Evolutionary conservation across 2,797 vertebrate genomes (phyloP).

Genomic region (Ctenosaura bakeri): DNA sequence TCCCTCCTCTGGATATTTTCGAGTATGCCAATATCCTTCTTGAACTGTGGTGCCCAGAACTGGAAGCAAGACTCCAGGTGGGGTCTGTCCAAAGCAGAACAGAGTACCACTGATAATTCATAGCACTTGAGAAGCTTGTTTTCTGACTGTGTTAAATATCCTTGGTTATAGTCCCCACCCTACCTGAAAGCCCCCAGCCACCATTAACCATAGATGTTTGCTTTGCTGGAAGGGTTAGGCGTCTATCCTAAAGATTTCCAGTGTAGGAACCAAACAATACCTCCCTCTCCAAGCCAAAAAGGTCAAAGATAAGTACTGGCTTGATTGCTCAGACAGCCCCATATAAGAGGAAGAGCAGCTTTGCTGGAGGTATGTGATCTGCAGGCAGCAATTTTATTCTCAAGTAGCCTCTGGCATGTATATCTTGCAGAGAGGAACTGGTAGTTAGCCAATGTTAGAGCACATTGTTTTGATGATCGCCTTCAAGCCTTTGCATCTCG

Average conservation of each 20-base stretch:
- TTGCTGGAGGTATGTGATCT: not conserved
- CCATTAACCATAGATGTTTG: not conserved
- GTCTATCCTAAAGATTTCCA: not conserved
- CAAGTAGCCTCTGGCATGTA: not conserved
- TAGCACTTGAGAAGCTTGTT: too few relatives aligned
- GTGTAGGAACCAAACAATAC: not conserved
- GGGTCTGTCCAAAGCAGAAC: too few relatives aligned
- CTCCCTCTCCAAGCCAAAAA: not conserved
- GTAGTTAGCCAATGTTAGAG: slow-evolving; percentile 7
- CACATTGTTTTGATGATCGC: not conserved
- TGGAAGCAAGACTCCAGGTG: too few relatives aligned
- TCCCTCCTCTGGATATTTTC: too few relatives aligned
- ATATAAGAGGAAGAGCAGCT: not conserved
- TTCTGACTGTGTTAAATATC: too few relatives aligned
- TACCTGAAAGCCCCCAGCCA: too few relatives aligned
- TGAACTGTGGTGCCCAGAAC: too few relatives aligned
- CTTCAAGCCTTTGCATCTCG: not conserved
- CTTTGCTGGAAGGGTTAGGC: not conserved
- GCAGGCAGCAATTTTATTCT: slow-evolving; percentile 28
- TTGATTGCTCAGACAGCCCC: not conserved
- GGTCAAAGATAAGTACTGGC: not conserved
- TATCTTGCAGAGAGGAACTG: not conserved
- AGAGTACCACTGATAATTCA: too few relatives aligned
- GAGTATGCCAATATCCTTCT: too few relatives aligned
- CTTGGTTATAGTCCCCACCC: too few relatives aligned